Percentiles rank a stretch among this genome's conserved stretches.
Evolutionary conservation across 2,113 vertebrate genomes (phyloP).

Genomic region (Etheostoma cragini): DNA sequence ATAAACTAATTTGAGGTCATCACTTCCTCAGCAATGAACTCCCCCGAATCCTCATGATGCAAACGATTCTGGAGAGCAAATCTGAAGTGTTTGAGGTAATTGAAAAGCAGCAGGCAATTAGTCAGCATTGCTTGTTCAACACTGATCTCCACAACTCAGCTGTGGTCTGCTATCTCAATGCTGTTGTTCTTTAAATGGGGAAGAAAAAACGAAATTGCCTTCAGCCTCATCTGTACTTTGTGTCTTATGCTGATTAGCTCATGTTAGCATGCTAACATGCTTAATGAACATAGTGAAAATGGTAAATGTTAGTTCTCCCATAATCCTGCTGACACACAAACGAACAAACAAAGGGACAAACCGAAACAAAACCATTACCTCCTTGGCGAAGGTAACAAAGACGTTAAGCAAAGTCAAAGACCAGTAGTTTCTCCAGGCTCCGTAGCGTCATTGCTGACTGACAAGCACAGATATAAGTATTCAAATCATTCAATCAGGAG

Average conservation of each 20-base stretch:
- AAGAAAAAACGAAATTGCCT: background rate
- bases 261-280: too few species aligned
- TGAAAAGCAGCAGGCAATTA: constrained; percentile 57
- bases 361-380: too few species aligned
- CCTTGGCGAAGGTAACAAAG: background rate
- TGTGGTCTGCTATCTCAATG: background rate
- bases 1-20: constrained; percentile 57
- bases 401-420: background rate
- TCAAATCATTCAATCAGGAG: background rate
- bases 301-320: background rate
- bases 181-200: background rate
- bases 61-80: constrained; percentile 56
- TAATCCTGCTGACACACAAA: too few species aligned
- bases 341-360: too few species aligned
- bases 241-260: background rate
- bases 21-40: constrained; percentile 28
- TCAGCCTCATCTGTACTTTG: background rate
- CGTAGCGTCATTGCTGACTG: background rate
- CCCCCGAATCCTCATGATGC: constrained; percentile 25
- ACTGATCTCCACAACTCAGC: constrained; percentile 1
- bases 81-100: constrained; percentile 55
- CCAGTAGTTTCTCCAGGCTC: background rate
- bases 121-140: constrained; percentile 16
- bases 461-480: background rate
- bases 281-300: background rate